These are phyloP conservation scores for Aphelocoma californica DNA, from an alignment of 2,797 vertebrate species.

Conservation along the genomic window DNA sequence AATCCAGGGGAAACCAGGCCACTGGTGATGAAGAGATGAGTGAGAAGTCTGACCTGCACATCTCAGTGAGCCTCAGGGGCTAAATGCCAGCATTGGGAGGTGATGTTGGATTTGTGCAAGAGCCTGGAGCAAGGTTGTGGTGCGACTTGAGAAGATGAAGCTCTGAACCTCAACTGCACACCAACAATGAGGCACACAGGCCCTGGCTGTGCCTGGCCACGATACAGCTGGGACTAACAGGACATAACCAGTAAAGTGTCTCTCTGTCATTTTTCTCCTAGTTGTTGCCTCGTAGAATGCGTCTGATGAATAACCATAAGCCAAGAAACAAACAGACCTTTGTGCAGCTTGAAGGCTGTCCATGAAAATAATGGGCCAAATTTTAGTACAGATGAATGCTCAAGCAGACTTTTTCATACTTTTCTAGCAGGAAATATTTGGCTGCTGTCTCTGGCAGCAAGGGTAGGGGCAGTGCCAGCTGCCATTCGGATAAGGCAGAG, in stretches of 20 bases:
- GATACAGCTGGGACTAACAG: neutral
- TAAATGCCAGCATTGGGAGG: accelerated
- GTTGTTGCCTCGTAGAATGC: neutral
- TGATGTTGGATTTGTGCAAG: neutral
- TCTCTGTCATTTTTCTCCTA: neutral
- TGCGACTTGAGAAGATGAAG: accelerated
- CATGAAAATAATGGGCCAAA: slow-evolving; percentile 6
- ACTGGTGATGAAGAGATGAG: neutral
- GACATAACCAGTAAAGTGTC: neutral
- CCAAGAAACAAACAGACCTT: slow-evolving; percentile 5
- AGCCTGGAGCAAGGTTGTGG: neutral
- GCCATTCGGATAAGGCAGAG: neutral
- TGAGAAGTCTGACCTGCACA: neutral
- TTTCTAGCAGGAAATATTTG: slow-evolving; percentile 18
- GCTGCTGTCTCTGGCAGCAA: slow-evolving; percentile 27
- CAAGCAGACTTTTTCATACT: neutral
- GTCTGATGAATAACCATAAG: neutral
- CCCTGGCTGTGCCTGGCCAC: neutral
- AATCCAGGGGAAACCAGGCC: neutral
- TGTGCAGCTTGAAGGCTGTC: neutral
- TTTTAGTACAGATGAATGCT: slow-evolving; percentile 6
- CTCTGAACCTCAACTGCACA: neutral
- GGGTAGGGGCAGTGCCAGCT: neutral
- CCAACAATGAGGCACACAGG: neutral
- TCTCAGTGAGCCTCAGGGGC: accelerated